Evolutionary conservation across 1,140 invertebrate species (phyloP), one percentile per base, ranked within the genome.

Genomic region (Caenorhabditis brenneri): DNA sequence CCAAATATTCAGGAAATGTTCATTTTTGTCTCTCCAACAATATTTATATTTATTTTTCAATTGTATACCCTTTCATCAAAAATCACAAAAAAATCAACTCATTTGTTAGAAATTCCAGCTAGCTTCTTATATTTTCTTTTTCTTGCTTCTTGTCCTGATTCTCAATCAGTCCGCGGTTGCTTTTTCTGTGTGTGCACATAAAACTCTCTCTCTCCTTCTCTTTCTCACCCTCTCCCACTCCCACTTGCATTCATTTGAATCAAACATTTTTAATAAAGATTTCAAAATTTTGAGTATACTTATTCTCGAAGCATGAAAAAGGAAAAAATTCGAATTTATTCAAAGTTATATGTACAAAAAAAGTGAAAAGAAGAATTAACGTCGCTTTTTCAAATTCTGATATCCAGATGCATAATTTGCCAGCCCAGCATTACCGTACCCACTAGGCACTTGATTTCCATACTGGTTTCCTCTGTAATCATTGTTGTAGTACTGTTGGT

Each of bases 11-110:
- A 42, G 65, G 36, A 74, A 39, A 27, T 4, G 5, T 58, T 27
- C 29, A 10, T 15, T 24, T 24, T 74, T 24, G n/a, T 74, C 65
- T 42, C 58, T 27, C 2, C 6, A 7, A 27, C 7, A 19, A 24
- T 74, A 74, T 74, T 74, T 74, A 74, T 74, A 74, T 74, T 74
- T 74, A 74, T 74, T 74, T 74, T 42, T 74, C 65, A 39, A 22
- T 46, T 65, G 10, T 33, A 22, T 7, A 7, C 22, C 2, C 24
- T 9, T 19, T n/a, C n/a, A n/a, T n/a, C n/a, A n/a, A n/a, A n/a
- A n/a, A n/a, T n/a, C n/a, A n/a, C 29, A 22, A 22, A 12, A 42
- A 74, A 42, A 46, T 42, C 65, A 74, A 74, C 36, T 74, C 36
- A 74, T 74, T 74, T 6, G 42, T 42, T 42, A 42, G 36, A 74